Evolutionary conservation across 2,888 invertebrate species (phyloP).

Genomic region (Xestoiulus laeticollis): DNA sequence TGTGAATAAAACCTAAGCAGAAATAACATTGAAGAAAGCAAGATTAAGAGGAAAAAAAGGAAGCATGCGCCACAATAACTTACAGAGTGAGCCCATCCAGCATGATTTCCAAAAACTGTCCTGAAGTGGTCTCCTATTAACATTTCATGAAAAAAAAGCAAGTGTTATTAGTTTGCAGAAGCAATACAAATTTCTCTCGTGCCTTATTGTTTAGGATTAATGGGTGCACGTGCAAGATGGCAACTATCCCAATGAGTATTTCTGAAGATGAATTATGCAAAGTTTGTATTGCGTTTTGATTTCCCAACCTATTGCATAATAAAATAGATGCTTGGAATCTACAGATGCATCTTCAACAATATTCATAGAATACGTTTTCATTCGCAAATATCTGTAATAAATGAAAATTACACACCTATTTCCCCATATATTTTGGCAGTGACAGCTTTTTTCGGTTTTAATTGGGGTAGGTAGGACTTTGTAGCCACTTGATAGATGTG

Average conservation of each 20-base stretch:
- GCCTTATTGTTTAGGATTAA: not conserved
- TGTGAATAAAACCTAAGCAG: conserved; percentile 48
- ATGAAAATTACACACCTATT: conserved; percentile 70
- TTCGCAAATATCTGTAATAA: not conserved
- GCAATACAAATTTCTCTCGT: not conserved
- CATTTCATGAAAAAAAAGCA: not conserved
- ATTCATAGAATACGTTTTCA: not conserved
- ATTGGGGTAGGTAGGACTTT: conserved; percentile 79
- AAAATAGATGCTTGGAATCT: too few species aligned
- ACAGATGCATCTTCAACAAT: too few species aligned
- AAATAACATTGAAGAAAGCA: not conserved
- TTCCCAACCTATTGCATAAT: too few species aligned
- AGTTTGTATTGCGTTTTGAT: too few species aligned
- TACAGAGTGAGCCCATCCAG: conserved; percentile 96
- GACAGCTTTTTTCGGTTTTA: conserved; percentile 77
- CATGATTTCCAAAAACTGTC: conserved; percentile 81
- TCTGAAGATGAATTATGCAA: not conserved
- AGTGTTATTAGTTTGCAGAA: not conserved
- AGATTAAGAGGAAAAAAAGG: not conserved
- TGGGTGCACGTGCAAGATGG: not conserved
- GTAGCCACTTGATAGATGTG: conserved; percentile 93
- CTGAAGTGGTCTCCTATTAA: conserved; percentile 74
- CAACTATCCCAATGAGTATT: not conserved
- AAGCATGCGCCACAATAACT: conserved; percentile 58
- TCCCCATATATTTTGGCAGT: conserved; percentile 85